phyloP scores from a whole-genome alignment of 2,797 vertebrate species.

The Sternotherus odoratus region DNA sequence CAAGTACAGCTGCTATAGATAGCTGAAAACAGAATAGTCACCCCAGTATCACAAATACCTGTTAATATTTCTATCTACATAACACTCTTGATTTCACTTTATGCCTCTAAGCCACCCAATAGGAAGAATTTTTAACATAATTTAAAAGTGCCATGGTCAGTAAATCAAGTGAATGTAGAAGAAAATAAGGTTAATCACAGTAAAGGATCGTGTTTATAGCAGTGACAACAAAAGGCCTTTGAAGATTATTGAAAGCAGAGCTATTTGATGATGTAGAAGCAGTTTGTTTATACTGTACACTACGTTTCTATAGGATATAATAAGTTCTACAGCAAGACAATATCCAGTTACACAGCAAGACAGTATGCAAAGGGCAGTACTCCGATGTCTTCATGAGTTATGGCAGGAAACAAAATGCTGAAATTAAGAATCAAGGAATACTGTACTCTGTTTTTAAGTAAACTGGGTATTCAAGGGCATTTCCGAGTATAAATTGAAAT shows the following conservation, averaged over 20 bases:
- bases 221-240: not conserved
- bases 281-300: not conserved
- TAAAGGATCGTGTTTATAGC: not conserved
- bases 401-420: not conserved
- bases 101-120: not conserved
- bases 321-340: not conserved
- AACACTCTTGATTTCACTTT: not conserved
- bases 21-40: not conserved
- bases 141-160: not conserved
- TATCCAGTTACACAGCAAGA: not conserved
- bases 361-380: not conserved
- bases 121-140: not conserved
- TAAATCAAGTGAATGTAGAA: not conserved
- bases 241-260: not conserved
- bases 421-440: not conserved
- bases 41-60: conserved; percentile 7
- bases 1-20: not conserved
- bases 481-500: not conserved
- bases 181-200: not conserved
- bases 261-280: not conserved
- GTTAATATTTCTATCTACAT: not conserved
- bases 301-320: not conserved
- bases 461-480: not conserved
- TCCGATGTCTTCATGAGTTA: not conserved
- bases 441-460: not conserved